Conservation (phyloP, 1,140 invertebrate species). For the Bombus pascuorum region DNA sequence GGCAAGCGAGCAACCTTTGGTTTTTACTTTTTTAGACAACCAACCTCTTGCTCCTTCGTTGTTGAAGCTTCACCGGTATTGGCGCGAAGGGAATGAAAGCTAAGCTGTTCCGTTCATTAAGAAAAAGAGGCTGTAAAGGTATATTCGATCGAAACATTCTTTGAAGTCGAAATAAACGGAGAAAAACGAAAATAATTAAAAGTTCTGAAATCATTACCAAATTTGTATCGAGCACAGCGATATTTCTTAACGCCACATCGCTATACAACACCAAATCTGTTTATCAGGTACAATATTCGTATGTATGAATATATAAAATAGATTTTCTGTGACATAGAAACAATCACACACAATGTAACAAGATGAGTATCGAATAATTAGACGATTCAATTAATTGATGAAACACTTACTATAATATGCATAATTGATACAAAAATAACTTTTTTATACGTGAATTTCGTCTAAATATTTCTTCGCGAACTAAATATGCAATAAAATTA, state of each 20-base stretch:
- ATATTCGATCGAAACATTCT: slow-evolving; percentile 60
- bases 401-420: not conserved
- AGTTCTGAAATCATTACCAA: slow-evolving; percentile 76
- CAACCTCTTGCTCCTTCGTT: slow-evolving; percentile 5
- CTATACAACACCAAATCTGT: slow-evolving; percentile 30
- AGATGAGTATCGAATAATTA: not conserved
- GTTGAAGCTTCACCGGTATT: slow-evolving; percentile 19
- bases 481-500: not conserved
- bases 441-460: not conserved
- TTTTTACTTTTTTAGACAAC: slow-evolving; percentile 47
- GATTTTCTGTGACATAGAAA: not conserved
- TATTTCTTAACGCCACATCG: slow-evolving; percentile 58
- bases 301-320: not conserved
- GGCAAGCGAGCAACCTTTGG: slow-evolving; percentile 28
- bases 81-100: slow-evolving; percentile 2
- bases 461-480: not conserved
- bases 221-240: slow-evolving; percentile 72
- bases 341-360: not conserved
- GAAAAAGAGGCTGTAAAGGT: slow-evolving; percentile 20
- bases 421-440: not conserved
- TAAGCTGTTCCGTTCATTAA: not conserved
- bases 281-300: not conserved
- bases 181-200: slow-evolving; percentile 79
- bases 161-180: slow-evolving; percentile 73
- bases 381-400: not conserved